Evolutionary conservation across 2,888 invertebrate species (phyloP), one percentile per base, ranked within the genome.

Genomic region (Punctoribates punctum): DNA sequence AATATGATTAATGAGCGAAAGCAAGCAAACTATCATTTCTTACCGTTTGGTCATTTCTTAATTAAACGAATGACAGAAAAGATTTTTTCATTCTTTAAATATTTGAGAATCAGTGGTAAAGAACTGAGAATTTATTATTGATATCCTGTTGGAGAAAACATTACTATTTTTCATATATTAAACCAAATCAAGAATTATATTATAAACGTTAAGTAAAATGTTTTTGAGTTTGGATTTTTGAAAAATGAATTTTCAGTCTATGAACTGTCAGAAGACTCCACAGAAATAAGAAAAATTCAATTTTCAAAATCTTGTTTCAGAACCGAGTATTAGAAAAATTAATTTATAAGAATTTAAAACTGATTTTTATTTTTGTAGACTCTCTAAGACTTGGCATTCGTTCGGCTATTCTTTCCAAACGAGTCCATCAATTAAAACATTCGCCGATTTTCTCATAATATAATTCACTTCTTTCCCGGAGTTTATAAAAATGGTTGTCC

Each of bases 1-100:
- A 34, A 34, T 34, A n/a, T 67, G 67, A 67, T 67, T 34, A 67
- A 67, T 67, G 67, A 20, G 20, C n/a, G 17, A 2, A 4, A 67
- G 29, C 13, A 38, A n/a, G 38, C 20, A 67, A 38, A 67, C 67
- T 34, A 34, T 67, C 38, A 67, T 11, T 60, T 5, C 27, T 29
- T 13, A 11, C 15, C 15, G 34, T 34, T 34, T 34, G 34, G 34
- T 34, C 54, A 20, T 54, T 54, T 54, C 20, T 54, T 20, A 51
- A 51, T n/a, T 51, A 51, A 51, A 51, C 4, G 15, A 51, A 51
- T n/a, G n/a, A 15, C 51, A 51, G 3, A 51, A 51, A n/a, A 51
- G 4, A 4, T 15, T 51, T n/a, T 51, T n/a, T 51, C 51, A n/a
- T 15, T 51, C 51, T n/a, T n/a, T 51, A 3, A 51, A 51, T 51